Conservation (phyloP, 1,140 invertebrate species). For the Pomacea maculata region DNA sequence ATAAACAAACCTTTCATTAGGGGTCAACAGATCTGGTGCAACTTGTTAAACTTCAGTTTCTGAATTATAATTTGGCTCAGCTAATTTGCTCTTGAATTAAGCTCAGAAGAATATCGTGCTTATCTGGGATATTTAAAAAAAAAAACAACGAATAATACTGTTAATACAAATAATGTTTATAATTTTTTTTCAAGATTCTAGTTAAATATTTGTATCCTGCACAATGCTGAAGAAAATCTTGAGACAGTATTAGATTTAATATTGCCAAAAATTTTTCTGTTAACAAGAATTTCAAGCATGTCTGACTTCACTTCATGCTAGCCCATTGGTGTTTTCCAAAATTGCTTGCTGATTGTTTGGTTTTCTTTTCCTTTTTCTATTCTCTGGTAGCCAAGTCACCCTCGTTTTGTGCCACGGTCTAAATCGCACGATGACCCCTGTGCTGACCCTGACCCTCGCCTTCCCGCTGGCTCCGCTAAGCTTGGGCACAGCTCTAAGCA, state of each 20-base stretch:
- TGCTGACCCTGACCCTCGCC: slow-evolving; percentile 43
- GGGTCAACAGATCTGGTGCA: too few species aligned
- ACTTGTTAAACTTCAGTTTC: too few species aligned
- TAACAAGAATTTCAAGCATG: neutral
- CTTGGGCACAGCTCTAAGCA: slow-evolving; percentile 36
- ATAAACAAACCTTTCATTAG: too few species aligned
- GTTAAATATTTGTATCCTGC: neutral
- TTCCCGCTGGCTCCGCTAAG: slow-evolving; percentile 36
- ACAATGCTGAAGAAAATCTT: neutral
- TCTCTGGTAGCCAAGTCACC: slow-evolving; percentile 16
- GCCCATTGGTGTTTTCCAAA: neutral
- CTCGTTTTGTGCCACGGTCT: slow-evolving; percentile 59
- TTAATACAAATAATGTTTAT: too few species aligned
- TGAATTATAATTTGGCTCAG: too few species aligned
- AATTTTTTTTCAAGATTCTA: too few species aligned
- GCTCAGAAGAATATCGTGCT: too few species aligned
- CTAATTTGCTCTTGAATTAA: too few species aligned
- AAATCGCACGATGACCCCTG: slow-evolving; percentile 63
- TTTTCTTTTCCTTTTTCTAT: slow-evolving; percentile 12
- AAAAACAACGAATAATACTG: too few species aligned
- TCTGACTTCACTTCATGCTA: too few species aligned
- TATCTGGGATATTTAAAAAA: too few species aligned
- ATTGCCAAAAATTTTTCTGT: too few species aligned
- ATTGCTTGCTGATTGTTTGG: slow-evolving; percentile 14
- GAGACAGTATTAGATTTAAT: neutral